These are phyloP conservation scores for Podocnemis expansa DNA, from an alignment of 2,113 vertebrate genomes.

Conservation along the genomic window DNA sequence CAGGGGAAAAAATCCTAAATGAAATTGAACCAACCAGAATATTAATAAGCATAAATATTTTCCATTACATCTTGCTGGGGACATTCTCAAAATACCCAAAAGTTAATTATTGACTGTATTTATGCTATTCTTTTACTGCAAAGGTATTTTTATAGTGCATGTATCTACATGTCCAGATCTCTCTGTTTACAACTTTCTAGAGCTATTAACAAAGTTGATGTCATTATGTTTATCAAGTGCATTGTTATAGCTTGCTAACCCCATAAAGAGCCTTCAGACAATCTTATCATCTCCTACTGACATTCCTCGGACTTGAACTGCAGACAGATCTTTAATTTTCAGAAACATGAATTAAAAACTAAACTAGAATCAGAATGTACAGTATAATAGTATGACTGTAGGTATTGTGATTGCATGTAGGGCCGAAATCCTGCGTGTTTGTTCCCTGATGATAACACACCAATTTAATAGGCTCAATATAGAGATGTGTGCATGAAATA, in stretches of 20 bases:
- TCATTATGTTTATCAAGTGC: not conserved
- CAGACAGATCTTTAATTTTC: not conserved
- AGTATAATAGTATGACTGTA: not conserved
- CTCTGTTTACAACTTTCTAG: not conserved
- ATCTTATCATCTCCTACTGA: not conserved
- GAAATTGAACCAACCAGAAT: not conserved
- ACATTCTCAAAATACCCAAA: not conserved
- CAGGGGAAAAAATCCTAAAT: not conserved
- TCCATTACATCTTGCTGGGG: not conserved
- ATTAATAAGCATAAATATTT: not conserved
- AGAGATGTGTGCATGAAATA: too few relatives aligned
- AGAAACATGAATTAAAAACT: not conserved
- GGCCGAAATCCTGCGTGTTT: not conserved
- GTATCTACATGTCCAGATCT: not conserved
- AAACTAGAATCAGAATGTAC: not conserved
- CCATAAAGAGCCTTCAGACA: not conserved
- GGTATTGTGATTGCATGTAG: not conserved
- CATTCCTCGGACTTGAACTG: not conserved
- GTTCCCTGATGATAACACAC: not conserved
- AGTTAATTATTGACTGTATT: not conserved
- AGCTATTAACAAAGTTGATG: not conserved
- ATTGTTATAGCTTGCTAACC: not conserved
- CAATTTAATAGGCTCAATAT: not conserved
- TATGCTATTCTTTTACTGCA: not conserved
- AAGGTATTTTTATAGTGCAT: not conserved